Conservation (phyloP, 2,113 vertebrate species). For the Crotalus horridus region DNA sequence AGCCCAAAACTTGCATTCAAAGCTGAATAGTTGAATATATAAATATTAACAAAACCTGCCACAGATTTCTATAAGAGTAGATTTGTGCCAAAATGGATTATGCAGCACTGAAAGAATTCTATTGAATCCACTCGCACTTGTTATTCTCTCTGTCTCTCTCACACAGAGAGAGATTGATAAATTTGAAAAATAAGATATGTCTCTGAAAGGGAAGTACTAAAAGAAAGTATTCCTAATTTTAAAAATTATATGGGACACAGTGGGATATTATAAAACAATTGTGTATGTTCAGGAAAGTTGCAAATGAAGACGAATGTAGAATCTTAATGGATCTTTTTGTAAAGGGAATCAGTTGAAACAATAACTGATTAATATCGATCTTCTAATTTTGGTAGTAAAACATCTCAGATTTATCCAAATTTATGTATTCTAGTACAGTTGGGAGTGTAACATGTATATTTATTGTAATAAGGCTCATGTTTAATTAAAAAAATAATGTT, state of each 20-base stretch:
- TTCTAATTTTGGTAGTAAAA: not conserved
- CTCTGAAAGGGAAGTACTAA: not conserved
- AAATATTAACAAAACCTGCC: not conserved
- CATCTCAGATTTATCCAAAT: not conserved
- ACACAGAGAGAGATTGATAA: not conserved
- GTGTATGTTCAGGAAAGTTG: not conserved
- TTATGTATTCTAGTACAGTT: not conserved
- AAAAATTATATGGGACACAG: not conserved
- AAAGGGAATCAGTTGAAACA: not conserved
- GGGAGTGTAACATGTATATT: not conserved
- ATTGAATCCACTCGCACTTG: not conserved
- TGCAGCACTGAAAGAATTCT: not conserved
- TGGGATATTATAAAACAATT: not conserved
- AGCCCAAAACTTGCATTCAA: not conserved
- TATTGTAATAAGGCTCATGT: not conserved
- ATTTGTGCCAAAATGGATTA: not conserved
- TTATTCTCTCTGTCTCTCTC: not conserved
- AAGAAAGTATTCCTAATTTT: not conserved
- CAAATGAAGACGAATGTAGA: not conserved
- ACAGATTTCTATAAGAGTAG: not conserved
- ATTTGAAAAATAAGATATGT: not conserved
- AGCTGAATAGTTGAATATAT: not conserved
- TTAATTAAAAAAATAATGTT: not conserved
- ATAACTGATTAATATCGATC: not conserved
- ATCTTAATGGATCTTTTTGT: not conserved